A percentile compares a stretch with the other conserved stretches of the same genome.
Evolutionary conservation across 1,140 invertebrate species (phyloP).

Genomic region (Myzus persicae): DNA sequence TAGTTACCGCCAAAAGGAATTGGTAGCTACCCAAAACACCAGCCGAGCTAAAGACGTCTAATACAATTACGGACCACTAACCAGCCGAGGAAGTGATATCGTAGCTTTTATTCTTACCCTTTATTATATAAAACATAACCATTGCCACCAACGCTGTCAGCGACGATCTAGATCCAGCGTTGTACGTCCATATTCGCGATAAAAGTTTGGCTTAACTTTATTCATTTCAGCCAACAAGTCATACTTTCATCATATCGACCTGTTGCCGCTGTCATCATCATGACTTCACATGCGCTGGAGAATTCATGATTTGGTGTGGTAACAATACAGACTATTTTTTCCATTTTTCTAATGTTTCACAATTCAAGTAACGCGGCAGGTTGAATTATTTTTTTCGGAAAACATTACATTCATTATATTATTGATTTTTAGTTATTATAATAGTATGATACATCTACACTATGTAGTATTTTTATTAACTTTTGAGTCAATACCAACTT

Average conservation of each 20-base stretch:
- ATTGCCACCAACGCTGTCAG: background rate
- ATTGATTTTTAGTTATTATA: no score
- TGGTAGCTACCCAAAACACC: background rate
- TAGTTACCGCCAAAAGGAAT: background rate
- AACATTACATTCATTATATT: no score
- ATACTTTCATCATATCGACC: background rate
- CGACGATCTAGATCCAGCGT: background rate
- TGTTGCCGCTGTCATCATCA: background rate
- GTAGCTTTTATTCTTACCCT: background rate
- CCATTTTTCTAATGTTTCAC: background rate
- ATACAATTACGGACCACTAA: background rate
- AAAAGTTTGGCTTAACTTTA: background rate
- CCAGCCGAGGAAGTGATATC: background rate
- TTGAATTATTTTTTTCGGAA: no score
- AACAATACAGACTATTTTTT: background rate
- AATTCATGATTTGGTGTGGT: background rate
- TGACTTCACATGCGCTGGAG: background rate
- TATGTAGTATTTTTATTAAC: no score
- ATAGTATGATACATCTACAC: no score
- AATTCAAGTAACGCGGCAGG: no score
- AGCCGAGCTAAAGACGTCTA: background rate
- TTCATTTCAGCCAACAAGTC: background rate
- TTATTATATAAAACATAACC: background rate
- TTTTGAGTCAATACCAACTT: no score
- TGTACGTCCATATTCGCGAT: background rate